Evolutionary conservation across 2,797 vertebrate genomes (phyloP), one percentile per base, ranked within the genome.

Genomic region (Xyrichtys novacula): DNA sequence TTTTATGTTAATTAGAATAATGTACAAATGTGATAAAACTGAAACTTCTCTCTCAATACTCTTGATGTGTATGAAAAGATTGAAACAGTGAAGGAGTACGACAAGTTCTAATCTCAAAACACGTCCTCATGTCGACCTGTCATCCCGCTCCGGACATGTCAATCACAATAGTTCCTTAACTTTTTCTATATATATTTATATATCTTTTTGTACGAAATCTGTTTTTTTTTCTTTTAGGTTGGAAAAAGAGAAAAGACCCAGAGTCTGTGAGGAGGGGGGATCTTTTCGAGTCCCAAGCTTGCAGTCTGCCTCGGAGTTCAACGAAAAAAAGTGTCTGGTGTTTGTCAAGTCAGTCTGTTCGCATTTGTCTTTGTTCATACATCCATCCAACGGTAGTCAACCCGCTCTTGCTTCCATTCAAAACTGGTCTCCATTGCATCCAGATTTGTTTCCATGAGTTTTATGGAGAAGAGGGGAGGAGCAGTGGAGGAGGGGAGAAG

Each of bases 131-230:
- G 74, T 80, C 81, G 73, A 70, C 85, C 89, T 77, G 86, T 86
- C 81, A 65, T 77, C 80, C 78, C 81, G 61, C 70, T 76, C 74
- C 59, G 81, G 80, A 91, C 88, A 85, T 76, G 83, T 90, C 83
- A 58, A 85, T 81, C 91, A 87, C 92, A 88, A 93, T 92, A 93
- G 89, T 91, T 93, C 87, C 85, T 90, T 90, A 89, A 81, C 68
- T 88, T 91, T 70, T 89, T 93, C 77, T 91, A 90, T 94, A 92
- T 93, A 88, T 93, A 86, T 91, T 88, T 92, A 92, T 92, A 91
- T 92, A 90, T 90, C 85, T 93, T 93, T 29, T 89, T 91, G 86
- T 94, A 94, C 67, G 90, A 94, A 93, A 94, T 92, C 91, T 88
- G 90, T 92, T 86, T 49, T 5, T 71, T 42, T 42, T 20, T 71